Conservation (phyloP, 2,113 vertebrate species). For the Progne subis region DNA sequence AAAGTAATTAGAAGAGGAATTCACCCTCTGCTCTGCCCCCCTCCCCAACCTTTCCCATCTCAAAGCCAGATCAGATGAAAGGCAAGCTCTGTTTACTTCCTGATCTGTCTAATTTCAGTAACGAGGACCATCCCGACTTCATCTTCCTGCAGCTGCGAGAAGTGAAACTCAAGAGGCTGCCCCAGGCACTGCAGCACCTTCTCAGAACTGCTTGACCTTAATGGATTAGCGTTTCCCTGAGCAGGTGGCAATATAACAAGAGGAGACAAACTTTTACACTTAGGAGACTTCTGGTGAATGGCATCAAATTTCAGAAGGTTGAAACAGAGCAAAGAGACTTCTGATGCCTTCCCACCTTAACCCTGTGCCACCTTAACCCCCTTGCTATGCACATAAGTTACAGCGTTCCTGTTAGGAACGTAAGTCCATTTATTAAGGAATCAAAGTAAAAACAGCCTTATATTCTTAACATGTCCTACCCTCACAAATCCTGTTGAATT, state of each 20-base stretch:
- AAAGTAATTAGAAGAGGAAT: constrained; percentile 95
- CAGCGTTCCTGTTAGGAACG: background rate
- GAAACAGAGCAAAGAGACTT: constrained; percentile 27
- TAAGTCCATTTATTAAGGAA: constrained; percentile 45
- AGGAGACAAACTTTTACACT: constrained; percentile 84
- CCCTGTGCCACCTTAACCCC: constrained; percentile 25
- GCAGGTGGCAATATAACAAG: constrained; percentile 84
- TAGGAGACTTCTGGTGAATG: constrained; percentile 65
- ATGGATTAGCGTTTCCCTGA: constrained; percentile 86
- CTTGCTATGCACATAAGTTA: background rate
- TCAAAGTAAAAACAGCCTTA: constrained; percentile 43
- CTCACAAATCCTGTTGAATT: constrained; percentile 45
- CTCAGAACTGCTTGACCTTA: constrained; percentile 83
- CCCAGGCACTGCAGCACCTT: constrained; percentile 77
- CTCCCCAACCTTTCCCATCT: constrained; percentile 67
- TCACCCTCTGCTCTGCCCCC: constrained; percentile 73
- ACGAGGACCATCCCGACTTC: constrained; percentile 86
- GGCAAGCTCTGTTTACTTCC: constrained; percentile 92
- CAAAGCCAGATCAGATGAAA: constrained; percentile 88
- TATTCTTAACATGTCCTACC: background rate
- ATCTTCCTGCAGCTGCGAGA: constrained; percentile 86
- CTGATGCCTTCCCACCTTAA: constrained; percentile 25
- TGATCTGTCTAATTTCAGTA: constrained; percentile 95
- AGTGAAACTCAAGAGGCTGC: constrained; percentile 86
- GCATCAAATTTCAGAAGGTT: constrained; percentile 67